phyloP scores from a whole-genome alignment of 2,113 vertebrate genomes.

The Gorsachius goisagi region DNA sequence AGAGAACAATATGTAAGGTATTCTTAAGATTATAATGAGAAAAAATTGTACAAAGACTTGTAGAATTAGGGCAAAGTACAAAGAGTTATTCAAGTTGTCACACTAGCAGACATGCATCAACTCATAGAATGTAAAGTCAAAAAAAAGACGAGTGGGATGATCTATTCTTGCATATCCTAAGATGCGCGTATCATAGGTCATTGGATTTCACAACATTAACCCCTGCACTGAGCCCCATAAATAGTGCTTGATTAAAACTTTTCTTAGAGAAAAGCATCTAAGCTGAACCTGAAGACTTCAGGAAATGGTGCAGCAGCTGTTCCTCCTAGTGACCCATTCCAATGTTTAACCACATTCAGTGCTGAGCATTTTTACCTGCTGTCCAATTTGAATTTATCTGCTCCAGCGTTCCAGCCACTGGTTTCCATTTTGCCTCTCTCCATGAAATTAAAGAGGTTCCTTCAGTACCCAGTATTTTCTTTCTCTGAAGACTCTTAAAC shows the following conservation, averaged over 20 bases:
- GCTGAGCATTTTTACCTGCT: not conserved
- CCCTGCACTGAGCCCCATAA: not conserved
- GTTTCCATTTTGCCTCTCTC: not conserved
- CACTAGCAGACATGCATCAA: slow-evolving; percentile 24
- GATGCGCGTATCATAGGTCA: not conserved
- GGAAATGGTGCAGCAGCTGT: not conserved
- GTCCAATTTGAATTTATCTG: not conserved
- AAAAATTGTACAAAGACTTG: slow-evolving; percentile 38
- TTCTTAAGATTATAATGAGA: slow-evolving; percentile 52
- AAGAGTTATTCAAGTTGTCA: slow-evolving; percentile 32
- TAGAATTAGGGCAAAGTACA: slow-evolving; percentile 49
- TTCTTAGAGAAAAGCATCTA: not conserved
- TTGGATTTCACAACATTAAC: slow-evolving; percentile 19
- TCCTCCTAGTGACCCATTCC: not conserved
- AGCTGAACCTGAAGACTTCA: not conserved
- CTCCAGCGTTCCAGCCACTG: not conserved
- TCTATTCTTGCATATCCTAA: slow-evolving; percentile 35
- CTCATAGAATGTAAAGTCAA: not conserved
- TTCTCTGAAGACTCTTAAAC: not conserved
- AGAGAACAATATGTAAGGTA: slow-evolving; percentile 14
- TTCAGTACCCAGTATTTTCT: not conserved
- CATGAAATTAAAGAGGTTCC: not conserved
- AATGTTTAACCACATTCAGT: not conserved
- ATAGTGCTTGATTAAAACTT: slow-evolving; percentile 17
- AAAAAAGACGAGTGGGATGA: slow-evolving; percentile 25